phyloP scores from a whole-genome alignment of 2,888 invertebrate species.

The Conus canariensis region DNA sequence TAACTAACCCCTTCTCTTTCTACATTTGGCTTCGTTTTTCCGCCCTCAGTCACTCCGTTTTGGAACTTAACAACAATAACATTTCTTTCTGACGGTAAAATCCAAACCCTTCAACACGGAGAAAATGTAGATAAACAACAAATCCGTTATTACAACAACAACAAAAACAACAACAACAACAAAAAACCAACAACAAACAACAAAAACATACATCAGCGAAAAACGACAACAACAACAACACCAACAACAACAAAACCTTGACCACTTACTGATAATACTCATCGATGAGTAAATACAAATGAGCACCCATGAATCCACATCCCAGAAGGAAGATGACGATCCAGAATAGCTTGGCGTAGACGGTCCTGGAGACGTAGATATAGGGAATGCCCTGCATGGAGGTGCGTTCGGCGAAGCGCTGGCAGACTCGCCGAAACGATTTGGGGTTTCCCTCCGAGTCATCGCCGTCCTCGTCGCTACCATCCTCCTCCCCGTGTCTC shows the following conservation, averaged over 20 bases:
- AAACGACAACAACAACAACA: not conserved
- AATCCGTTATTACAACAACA: too few relatives aligned
- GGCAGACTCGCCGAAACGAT: constrained; percentile 54
- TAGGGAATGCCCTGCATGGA: constrained; percentile 67
- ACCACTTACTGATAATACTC: constrained; percentile 36
- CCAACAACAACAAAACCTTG: not conserved
- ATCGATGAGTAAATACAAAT: constrained; percentile 53
- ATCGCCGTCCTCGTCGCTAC: constrained; percentile 18
- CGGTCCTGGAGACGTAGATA: constrained; percentile 57
- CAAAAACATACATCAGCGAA: not conserved
- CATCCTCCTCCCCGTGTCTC: not conserved
- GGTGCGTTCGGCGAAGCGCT: constrained; percentile 62
- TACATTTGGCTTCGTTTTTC: too few relatives aligned
- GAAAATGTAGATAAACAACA: too few relatives aligned
- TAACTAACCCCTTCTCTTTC: too few relatives aligned
- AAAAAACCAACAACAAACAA: too few relatives aligned
- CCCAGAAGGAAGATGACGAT: constrained; percentile 51
- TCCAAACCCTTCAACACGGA: too few relatives aligned
- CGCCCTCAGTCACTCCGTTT: too few relatives aligned
- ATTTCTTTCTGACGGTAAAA: too few relatives aligned
- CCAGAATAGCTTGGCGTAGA: constrained; percentile 57
- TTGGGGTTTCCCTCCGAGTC: constrained; percentile 57
- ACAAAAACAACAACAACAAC: too few relatives aligned
- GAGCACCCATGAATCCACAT: constrained; percentile 53
- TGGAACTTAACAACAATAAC: too few relatives aligned